Evolutionary conservation across 92 coral and sea anemone genomes (phyloP), one percentile per base, ranked within the genome.

Genomic region (Phenganax stokvisi): DNA sequence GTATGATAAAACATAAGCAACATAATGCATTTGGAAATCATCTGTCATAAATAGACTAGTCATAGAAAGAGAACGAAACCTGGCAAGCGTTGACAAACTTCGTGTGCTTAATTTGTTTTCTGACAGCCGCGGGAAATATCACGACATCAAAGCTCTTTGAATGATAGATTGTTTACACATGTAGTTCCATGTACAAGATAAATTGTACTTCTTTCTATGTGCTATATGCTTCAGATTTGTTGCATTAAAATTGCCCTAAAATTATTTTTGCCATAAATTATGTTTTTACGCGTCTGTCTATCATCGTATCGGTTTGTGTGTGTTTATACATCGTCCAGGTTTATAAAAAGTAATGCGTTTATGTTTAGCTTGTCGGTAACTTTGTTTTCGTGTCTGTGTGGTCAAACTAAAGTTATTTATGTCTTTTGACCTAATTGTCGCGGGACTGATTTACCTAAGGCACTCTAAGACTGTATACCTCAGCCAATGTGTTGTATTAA

Each of bases 51-150:
- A 6, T 28, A 12, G 67, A 61, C 67, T 37, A 37, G 67, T 13
- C 17, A 17, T 10, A 28, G 54, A 53, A 68, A 68, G 12, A 68
- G 53, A 68, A 37, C 31, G 54, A 68, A 68, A 68, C 37, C 53
- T 6, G 11, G 54, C 7, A 12, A 0, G 73, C 54, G 73, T 30
- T 29, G 54, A 68, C 73, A 68, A 68, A 68, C 73, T 68, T 68
- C 73, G 52, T 53, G 16, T 7, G 16, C 60, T 73, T 73, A 53
- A 53, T 73, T 53, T 20, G 77, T 25, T 25, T 25, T 56, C 57
- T 55, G 64, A 56, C 80, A n/a, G 51, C 63, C 15, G 80, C 80
- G 80, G 80, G 11, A 75, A 57, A 75, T 75, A 75, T 29, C 80
- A 51, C 80, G 57, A 75, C 51, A 75, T 75, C 80, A 75, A 75